These are phyloP conservation scores for Lepidostoma basale DNA, from an alignment of 1,140 invertebrate species.

Conservation along the genomic window DNA sequence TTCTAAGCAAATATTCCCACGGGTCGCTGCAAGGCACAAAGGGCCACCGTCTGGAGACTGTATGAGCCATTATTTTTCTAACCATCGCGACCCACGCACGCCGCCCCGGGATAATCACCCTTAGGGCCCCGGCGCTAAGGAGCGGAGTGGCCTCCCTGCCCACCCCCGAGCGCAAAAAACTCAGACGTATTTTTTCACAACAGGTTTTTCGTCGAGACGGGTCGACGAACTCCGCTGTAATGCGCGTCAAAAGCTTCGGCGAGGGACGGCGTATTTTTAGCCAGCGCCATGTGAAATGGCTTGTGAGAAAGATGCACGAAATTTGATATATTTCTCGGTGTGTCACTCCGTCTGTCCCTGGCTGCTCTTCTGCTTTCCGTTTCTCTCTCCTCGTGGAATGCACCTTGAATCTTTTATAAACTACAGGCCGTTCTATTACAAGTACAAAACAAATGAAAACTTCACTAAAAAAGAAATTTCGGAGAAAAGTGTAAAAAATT, in stretches of 20 bases:
- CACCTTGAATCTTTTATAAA: no score
- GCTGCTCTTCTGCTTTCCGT: no score
- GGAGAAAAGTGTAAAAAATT: no score
- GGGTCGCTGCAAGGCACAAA: neutral
- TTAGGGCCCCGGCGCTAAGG: conserved; percentile 1
- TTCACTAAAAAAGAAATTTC: no score
- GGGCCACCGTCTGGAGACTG: neutral
- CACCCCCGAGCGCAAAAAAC: conserved; percentile 32
- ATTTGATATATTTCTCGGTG: conserved; percentile 35
- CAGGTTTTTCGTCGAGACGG: conserved; percentile 20
- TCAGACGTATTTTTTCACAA: conserved; percentile 35
- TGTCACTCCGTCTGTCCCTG: conserved; percentile 1
- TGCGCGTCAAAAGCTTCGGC: conserved; percentile 28
- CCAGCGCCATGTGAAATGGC: conserved; percentile 11
- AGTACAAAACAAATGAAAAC: no score
- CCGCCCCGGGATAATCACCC: conserved; percentile 16
- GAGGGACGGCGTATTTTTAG: conserved; percentile 35
- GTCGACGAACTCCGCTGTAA: conserved; percentile 30
- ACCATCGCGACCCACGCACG: conserved; percentile 4
- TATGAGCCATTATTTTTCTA: conserved; percentile 21
- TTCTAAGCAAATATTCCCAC: no score
- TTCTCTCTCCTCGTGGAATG: no score
- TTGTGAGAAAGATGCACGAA: conserved; percentile 35
- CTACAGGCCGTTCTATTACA: no score
- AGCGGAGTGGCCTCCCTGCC: neutral